These are phyloP conservation scores for Epinephelus lanceolatus DNA, from an alignment of 2,113 vertebrate genomes.

Conservation along the genomic window DNA sequence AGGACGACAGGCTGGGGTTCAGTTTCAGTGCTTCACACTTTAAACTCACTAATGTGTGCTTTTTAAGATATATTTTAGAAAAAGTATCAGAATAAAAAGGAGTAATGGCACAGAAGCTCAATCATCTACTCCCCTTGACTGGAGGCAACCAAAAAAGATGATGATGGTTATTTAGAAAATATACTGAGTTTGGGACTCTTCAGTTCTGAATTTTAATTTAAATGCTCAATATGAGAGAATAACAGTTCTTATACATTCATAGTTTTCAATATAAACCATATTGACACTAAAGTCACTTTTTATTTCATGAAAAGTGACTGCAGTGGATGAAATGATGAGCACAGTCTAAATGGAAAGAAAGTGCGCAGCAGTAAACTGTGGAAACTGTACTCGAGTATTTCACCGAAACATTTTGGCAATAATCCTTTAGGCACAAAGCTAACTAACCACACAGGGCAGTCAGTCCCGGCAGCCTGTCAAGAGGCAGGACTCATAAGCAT, in stretches of 20 bases:
- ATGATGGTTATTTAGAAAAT: background rate
- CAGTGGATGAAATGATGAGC: background rate
- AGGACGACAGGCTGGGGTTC: background rate
- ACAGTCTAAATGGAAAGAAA: background rate
- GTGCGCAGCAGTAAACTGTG: background rate
- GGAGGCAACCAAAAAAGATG: background rate
- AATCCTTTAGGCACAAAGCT: slow-evolving; percentile 61
- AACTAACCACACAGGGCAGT: slow-evolving; percentile 6
- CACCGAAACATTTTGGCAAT: slow-evolving; percentile 60
- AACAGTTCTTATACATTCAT: slow-evolving; percentile 9
- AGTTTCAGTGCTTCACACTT: slow-evolving; percentile 21
- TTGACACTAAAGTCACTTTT: background rate
- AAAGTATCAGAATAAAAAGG: background rate
- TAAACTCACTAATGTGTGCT: background rate
- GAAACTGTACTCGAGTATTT: slow-evolving; percentile 16
- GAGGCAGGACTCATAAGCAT: slow-evolving; percentile 9
- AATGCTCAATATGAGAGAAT: slow-evolving; percentile 7
- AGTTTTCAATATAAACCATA: background rate
- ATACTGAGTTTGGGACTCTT: background rate
- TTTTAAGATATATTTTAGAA: background rate
- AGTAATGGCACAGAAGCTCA: background rate
- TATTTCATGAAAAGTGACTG: background rate
- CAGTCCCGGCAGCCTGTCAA: background rate
- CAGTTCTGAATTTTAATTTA: background rate
- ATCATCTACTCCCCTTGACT: background rate